Percentiles rank a stretch among this genome's conserved stretches.
Evolutionary conservation across 2,888 invertebrate species (phyloP).

Genomic region (Drosophila subquinaria): DNA sequence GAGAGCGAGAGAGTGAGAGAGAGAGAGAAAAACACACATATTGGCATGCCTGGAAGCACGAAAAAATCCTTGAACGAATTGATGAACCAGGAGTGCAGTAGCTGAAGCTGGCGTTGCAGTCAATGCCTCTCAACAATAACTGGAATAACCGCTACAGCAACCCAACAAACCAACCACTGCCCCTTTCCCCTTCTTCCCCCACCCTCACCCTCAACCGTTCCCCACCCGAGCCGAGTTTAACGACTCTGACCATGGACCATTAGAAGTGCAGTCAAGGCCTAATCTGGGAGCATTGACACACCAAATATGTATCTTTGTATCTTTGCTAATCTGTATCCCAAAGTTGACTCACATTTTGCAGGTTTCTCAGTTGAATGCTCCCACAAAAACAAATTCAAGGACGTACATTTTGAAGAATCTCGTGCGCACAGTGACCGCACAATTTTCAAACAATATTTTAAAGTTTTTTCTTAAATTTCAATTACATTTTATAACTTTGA

Average conservation of each 20-base stretch:
- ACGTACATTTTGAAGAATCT: too few species aligned
- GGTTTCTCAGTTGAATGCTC: constrained; percentile 16
- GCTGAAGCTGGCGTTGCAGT: constrained; percentile 55
- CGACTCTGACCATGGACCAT: constrained; percentile 33
- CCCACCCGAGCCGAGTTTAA: constrained; percentile 5
- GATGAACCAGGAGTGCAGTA: constrained; percentile 82
- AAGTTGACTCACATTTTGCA: constrained; percentile 27
- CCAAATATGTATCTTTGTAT: background rate
- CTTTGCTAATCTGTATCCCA: constrained; percentile 6
- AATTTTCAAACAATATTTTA: too few species aligned
- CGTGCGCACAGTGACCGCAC: too few species aligned
- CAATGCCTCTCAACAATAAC: constrained; percentile 56
- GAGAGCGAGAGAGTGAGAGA: background rate
- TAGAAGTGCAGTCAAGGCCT: constrained; percentile 55
- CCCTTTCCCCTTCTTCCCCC: background rate
- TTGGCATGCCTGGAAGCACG: constrained; percentile 59
- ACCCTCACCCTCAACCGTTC: background rate
- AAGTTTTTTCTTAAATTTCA: too few species aligned
- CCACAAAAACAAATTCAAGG: constrained; percentile 7
- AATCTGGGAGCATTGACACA: background rate
- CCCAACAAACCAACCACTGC: constrained; percentile 12
- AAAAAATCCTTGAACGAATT: constrained; percentile 84
- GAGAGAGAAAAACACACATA: constrained; percentile 1
- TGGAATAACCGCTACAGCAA: constrained; percentile 59
- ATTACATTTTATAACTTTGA: too few species aligned